Evolutionary conservation across 1,140 invertebrate genomes (phyloP).

Genomic region (Acromyrmex charruanus): DNA sequence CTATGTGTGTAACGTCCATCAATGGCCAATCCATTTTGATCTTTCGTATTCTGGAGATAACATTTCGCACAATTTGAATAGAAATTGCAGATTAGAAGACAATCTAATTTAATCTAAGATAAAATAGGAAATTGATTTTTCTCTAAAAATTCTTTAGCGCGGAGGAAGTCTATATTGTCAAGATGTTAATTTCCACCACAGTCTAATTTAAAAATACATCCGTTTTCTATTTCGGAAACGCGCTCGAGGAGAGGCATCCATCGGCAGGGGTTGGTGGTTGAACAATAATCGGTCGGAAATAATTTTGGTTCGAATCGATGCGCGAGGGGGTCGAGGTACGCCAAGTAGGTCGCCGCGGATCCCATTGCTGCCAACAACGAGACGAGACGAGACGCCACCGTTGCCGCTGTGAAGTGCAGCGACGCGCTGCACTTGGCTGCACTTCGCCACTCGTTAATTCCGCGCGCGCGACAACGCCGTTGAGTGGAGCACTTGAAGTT

Average conservation of each 20-base stretch:
- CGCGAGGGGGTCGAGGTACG: slow-evolving; percentile 85
- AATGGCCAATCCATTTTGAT: not conserved
- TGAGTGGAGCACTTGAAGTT: not conserved
- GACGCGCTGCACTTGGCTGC: slow-evolving; percentile 48
- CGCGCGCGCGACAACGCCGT: slow-evolving; percentile 15
- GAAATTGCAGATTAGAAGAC: not conserved
- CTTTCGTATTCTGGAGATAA: not conserved
- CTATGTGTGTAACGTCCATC: not conserved
- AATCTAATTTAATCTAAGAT: not conserved
- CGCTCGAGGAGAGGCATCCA: not conserved
- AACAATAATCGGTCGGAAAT: slow-evolving; percentile 78
- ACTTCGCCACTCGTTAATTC: slow-evolving; percentile 67
- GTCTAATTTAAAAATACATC: not conserved
- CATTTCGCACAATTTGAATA: not conserved
- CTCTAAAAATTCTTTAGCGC: not conserved
- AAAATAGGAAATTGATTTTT: not conserved
- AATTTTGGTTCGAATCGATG: slow-evolving; percentile 85
- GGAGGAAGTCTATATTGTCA: not conserved
- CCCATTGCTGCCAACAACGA: slow-evolving; percentile 82
- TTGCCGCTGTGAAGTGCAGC: slow-evolving; percentile 6
- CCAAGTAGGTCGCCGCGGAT: slow-evolving; percentile 85
- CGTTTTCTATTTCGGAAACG: not conserved
- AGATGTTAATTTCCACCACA: not conserved
- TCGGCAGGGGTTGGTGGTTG: slow-evolving; percentile 35
- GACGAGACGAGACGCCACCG: slow-evolving; percentile 63